These are phyloP conservation scores for Pangasianodon gigas DNA, from an alignment of 2,113 vertebrate species.

Conservation along the genomic window DNA sequence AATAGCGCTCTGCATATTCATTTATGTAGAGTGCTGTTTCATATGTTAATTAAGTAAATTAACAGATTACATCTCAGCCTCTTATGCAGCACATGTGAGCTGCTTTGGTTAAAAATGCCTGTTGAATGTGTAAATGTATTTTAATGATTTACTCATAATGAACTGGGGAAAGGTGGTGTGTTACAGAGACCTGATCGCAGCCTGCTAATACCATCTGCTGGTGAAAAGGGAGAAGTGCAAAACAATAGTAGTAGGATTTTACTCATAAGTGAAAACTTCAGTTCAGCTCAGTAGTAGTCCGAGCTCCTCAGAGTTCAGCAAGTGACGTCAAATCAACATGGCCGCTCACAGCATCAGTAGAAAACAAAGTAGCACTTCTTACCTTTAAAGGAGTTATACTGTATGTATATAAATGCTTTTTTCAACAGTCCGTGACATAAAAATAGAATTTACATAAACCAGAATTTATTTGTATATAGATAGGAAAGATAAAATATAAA, in stretches of 20 bases:
- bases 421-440: no score
- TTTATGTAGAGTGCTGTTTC: background rate
- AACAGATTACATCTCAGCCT: conserved; percentile 1
- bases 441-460: no score
- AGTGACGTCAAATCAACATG: background rate
- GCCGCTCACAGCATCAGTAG: background rate
- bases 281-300: background rate
- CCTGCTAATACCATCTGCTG: conserved; percentile 36
- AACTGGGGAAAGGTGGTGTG: background rate
- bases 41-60: background rate
- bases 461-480: no score
- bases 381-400: background rate
- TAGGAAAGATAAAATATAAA: no score
- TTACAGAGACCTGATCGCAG: background rate
- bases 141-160: background rate
- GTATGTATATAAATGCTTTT: no score
- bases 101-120: background rate
- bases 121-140: background rate
- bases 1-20: background rate
- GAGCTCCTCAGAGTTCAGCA: background rate
- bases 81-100: background rate
- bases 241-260: background rate
- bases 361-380: background rate
- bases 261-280: background rate
- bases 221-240: background rate